These are phyloP conservation scores for Petaurus breviceps DNA, from an alignment of 2,113 vertebrate species.

Conservation along the genomic window DNA sequence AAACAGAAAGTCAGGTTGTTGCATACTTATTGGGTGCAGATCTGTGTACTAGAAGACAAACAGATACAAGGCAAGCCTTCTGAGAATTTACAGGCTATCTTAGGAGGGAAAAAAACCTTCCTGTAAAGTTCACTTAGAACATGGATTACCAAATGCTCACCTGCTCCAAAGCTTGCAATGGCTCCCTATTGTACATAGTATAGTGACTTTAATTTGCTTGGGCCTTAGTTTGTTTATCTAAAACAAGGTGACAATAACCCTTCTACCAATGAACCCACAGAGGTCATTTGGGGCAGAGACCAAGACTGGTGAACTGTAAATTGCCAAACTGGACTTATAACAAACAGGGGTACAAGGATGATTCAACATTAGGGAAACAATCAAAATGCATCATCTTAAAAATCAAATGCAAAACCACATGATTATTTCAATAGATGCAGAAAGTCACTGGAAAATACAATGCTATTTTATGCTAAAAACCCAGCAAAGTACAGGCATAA, in stretches of 20 bases:
- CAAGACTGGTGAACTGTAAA: neutral
- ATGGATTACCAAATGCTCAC: neutral
- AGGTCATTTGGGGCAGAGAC: neutral
- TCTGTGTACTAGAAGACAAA: neutral
- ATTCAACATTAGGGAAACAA: neutral
- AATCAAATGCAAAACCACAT: neutral
- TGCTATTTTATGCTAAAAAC: neutral
- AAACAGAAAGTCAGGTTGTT: neutral
- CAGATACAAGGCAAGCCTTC: neutral
- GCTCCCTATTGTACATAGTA: neutral
- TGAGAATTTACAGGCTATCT: neutral
- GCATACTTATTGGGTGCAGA: neutral
- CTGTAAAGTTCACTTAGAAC: neutral
- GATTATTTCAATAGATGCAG: neutral
- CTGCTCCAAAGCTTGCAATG: neutral
- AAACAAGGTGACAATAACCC: slow-evolving; percentile 5
- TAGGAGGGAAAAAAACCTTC: neutral
- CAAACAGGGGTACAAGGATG: neutral
- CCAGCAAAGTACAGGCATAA: neutral
- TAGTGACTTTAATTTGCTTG: neutral
- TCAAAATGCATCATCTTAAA: neutral
- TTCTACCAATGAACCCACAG: slow-evolving; percentile 21
- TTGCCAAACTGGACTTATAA: neutral
- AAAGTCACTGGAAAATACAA: neutral
- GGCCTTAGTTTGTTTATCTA: neutral